phyloP scores from a whole-genome alignment of 2,113 vertebrate genomes.

The Columba janthina region DNA sequence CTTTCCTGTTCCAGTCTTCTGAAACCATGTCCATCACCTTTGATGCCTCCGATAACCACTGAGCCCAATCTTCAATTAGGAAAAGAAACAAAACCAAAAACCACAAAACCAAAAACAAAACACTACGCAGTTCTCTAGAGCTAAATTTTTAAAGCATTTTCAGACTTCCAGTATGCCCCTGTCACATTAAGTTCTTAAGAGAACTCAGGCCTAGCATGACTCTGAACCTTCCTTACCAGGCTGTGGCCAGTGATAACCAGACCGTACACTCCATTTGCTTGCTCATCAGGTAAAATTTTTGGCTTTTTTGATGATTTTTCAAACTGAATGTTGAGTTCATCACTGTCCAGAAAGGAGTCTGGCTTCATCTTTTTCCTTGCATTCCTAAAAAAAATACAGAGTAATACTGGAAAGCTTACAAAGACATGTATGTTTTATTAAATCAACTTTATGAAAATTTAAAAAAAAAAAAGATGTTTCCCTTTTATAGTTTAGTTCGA shows the following conservation, averaged over 20 bases:
- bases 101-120: too few species aligned
- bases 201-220: background rate
- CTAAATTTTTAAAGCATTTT: background rate
- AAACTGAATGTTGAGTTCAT: conserved; percentile 70
- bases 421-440: background rate
- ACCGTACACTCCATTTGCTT: conserved; percentile 83
- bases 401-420: background rate
- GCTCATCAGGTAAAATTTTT: conserved; percentile 79
- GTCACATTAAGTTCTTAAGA: background rate
- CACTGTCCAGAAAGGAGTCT: conserved; percentile 61
- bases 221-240: conserved; percentile 79
- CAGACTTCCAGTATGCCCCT: background rate
- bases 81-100: background rate
- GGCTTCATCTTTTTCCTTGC: conserved; percentile 86
- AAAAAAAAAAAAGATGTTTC: background rate
- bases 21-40: background rate
- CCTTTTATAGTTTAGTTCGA: background rate
- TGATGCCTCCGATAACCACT: background rate
- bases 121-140: background rate
- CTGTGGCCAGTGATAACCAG: conserved; percentile 92
- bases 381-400: conserved; percentile 60
- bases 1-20: background rate
- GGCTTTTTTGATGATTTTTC: conserved; percentile 26
- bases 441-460: background rate
- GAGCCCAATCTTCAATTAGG: background rate